Evolutionary conservation across 2,888 invertebrate species (phyloP), one percentile per base, ranked within the genome.

Genomic region (Drosophila fungiperda): DNA sequence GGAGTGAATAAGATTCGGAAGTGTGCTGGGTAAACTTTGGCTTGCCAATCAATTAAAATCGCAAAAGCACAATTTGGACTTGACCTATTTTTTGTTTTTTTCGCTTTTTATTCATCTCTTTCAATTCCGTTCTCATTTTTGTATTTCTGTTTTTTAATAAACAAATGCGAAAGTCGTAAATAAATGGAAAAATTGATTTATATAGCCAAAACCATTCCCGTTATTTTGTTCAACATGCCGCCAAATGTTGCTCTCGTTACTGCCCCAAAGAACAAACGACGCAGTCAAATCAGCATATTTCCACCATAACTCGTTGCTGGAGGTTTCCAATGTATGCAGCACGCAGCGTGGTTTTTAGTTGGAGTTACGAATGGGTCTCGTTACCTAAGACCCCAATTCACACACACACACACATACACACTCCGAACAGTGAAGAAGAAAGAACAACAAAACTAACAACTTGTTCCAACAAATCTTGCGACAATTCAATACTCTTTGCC

Each of bases 161-260:
- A 61, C 78, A 76, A 71, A 78, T 68, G 78, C 62, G 45, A 59
- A 71, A 69, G 80, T 73, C 76, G 77, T 83, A 77, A 87, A 83
- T 76, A 85, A 83, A 75, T 75, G 57, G 74, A 66, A 67, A 77
- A 82, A 83, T 78, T 87, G 84, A 87, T 82, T 87, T 87, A 82
- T 80, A 66, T 53, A 68, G 35, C 33, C 33, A 20, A 36, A 50
- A 17, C 15, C 40, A 7, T 20, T 26, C 49, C 32, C 8, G 5
- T 8, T 35, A 2, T n/a, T 20, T 57, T 40, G 32, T 57, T 40
- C 32, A 40, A 15, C 42, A 57, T 57, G 57, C 50, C 23, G 33
- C 59, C 48, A 35, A 49, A 36, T 49, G 60, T 26, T 20, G 49
- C 49, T 36, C 45, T 8, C 45, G 45, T 45, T 45, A 26, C 45